Percentiles rank a stretch among this genome's conserved stretches.
Conservation (phyloP, 2,888 invertebrate species). For the Vanessa cardui region DNA sequence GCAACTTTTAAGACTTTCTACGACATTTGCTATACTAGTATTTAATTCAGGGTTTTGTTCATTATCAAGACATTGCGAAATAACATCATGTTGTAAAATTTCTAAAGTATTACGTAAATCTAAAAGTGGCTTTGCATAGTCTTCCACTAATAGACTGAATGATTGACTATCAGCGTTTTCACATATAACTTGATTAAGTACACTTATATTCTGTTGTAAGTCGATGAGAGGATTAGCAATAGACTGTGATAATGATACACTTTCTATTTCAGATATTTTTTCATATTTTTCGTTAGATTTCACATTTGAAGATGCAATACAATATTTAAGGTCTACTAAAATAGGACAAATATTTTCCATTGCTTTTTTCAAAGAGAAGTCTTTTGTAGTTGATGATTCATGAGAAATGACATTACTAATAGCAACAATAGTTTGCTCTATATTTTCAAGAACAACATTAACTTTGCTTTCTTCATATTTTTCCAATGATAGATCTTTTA, state of each 20-base stretch:
- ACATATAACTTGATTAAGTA: slow-evolving; percentile 61
- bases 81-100: slow-evolving; percentile 72
- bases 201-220: slow-evolving; percentile 62
- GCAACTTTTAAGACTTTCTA: slow-evolving; percentile 71
- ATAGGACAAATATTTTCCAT: slow-evolving; percentile 64
- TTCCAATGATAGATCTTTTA: slow-evolving; percentile 52
- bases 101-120: slow-evolving; percentile 72
- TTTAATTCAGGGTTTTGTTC: slow-evolving; percentile 54
- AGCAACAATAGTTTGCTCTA: slow-evolving; percentile 65
- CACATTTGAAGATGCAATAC: slow-evolving; percentile 53
- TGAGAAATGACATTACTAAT: slow-evolving; percentile 59
- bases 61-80: slow-evolving; percentile 69
- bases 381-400: slow-evolving; percentile 49
- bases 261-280: slow-evolving; percentile 63
- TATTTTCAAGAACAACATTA: slow-evolving; percentile 59
- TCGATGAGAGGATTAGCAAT: slow-evolving; percentile 67
- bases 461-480: slow-evolving; percentile 51
- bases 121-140: slow-evolving; percentile 72
- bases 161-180: slow-evolving; percentile 65
- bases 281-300: slow-evolving; percentile 50
- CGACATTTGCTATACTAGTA: slow-evolving; percentile 62
- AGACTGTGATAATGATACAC: slow-evolving; percentile 63
- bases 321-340: slow-evolving; percentile 66
- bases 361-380: slow-evolving; percentile 49
- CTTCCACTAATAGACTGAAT: slow-evolving; percentile 55